phyloP scores from a whole-genome alignment of 1,140 invertebrate species.

The Coptotermes formosanus region DNA sequence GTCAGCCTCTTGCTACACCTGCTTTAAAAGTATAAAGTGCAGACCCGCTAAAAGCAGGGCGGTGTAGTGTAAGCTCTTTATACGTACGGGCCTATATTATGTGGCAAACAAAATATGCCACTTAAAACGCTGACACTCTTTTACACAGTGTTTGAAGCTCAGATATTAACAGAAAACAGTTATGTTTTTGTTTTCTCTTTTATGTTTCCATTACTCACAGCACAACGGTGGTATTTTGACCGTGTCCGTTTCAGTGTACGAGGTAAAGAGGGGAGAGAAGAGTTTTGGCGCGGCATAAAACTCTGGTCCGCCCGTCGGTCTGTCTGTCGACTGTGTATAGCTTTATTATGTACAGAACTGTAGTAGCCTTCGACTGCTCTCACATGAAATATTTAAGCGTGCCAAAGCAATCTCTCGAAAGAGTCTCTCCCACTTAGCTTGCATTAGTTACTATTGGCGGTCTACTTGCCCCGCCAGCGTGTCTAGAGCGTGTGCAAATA shows the following conservation, averaged over 20 bases:
- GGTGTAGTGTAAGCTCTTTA: neutral
- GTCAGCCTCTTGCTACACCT: neutral
- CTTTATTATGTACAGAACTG: conserved; percentile 24
- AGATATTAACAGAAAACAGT: neutral
- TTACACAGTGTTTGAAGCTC: neutral
- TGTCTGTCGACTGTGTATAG: conserved; percentile 9
- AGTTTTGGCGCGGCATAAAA: conserved; percentile 1
- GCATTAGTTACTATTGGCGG: conserved; percentile 34
- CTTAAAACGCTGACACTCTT: neutral
- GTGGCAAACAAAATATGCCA: neutral
- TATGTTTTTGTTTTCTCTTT: neutral
- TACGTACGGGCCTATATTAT: neutral
- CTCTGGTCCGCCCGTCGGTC: neutral
- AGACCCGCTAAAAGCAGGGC: neutral
- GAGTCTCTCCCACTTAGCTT: conserved; percentile 29
- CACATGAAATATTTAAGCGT: conserved; percentile 32
- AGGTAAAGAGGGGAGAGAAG: neutral
- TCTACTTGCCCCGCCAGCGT: neutral
- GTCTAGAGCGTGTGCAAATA: neutral
- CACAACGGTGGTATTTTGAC: neutral
- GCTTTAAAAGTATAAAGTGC: neutral
- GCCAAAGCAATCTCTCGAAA: conserved; percentile 33
- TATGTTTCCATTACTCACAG: neutral
- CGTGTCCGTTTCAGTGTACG: neutral
- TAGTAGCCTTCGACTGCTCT: conserved; percentile 14